phyloP scores from a whole-genome alignment of 2,888 invertebrate species.

The Lottia scabra region DNA sequence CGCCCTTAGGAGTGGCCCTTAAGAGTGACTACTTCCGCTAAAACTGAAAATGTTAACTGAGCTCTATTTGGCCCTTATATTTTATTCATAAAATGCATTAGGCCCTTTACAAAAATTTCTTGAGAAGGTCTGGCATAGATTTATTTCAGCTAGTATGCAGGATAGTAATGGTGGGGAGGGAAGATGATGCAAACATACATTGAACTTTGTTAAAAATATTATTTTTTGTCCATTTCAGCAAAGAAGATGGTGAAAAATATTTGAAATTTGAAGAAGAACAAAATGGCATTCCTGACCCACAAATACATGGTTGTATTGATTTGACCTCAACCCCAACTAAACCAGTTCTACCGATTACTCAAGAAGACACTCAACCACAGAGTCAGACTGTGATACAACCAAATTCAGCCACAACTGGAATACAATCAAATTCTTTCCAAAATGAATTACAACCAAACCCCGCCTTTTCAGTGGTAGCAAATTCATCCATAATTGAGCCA shows the following conservation, averaged over 20 bases:
- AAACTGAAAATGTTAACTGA: too few species aligned
- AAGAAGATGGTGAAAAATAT: constrained; percentile 26
- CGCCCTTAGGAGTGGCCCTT: too few species aligned
- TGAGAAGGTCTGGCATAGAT: too few species aligned
- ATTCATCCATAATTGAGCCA: not conserved
- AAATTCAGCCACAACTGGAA: constrained; percentile 19
- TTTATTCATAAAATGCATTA: too few species aligned
- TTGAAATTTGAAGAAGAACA: constrained; percentile 26
- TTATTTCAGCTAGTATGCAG: too few species aligned
- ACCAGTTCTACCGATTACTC: constrained; percentile 14
- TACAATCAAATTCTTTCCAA: constrained; percentile 13
- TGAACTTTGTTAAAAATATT: too few species aligned
- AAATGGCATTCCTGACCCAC: constrained; percentile 18
- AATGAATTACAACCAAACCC: constrained; percentile 13
- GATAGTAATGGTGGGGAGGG: too few species aligned
- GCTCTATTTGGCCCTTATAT: too few species aligned
- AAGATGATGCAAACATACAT: too few species aligned
- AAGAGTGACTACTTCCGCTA: too few species aligned
- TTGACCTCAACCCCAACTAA: constrained; percentile 8
- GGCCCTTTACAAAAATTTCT: too few species aligned
- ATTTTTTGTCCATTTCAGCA: constrained; percentile 11
- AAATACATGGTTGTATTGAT: constrained; percentile 19
- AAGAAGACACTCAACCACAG: constrained; percentile 7
- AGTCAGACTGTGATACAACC: constrained; percentile 13
- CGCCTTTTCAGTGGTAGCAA: not conserved